Base-by-base conservation (phyloP, 1,140 invertebrate genomes). In the Vanessa atalanta region DNA sequence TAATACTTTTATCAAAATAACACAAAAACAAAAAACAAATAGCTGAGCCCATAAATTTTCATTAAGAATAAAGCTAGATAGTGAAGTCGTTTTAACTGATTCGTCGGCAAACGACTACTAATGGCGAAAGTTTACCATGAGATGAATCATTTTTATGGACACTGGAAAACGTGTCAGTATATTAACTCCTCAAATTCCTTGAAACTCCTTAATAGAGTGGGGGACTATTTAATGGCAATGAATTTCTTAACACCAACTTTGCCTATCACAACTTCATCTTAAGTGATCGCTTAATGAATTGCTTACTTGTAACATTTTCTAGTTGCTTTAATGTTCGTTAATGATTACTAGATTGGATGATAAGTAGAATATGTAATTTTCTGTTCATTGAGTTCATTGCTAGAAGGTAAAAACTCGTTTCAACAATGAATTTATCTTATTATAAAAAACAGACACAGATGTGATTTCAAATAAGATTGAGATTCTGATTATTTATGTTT, bases 71-170 rank as follows among this genome's bases (percentile, higher is more conserved):
- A 61, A n/a, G 3, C n/a, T 61, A 5, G 14, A 51, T 51, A 51
- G 48, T 51, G 48, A 3, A 61, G 1, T 61, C 20, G 31, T 61
- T 57, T 31, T 13, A 12, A 57, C 16, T n/a, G 20, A 57, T 11
- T 26, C 55, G n/a, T 26, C 50, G 48, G 13, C 13, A 12, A 51
- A 51, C 23, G 26, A 61, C 31, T 57, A 26, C 57, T 61, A 61
- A 61, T 37, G 57, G 57, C 26, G 26, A 61, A 61, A 61, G 26
- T 61, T 61, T 16, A 8, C 15, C 0, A 61, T 37, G 6, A 61
- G 12, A 61, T 61, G 15, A 61, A 61, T 61, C 57, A 61, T 61
- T 61, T 61, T 61, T 61, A 61, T 61, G 57, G 57, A 61, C 57
- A 61, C 57, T 31, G 5, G 12, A 37, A 61, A 61, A 11, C 13